These are phyloP conservation scores for Vanessa atalanta DNA, from an alignment of 1,140 invertebrate genomes.

Conservation along the genomic window DNA sequence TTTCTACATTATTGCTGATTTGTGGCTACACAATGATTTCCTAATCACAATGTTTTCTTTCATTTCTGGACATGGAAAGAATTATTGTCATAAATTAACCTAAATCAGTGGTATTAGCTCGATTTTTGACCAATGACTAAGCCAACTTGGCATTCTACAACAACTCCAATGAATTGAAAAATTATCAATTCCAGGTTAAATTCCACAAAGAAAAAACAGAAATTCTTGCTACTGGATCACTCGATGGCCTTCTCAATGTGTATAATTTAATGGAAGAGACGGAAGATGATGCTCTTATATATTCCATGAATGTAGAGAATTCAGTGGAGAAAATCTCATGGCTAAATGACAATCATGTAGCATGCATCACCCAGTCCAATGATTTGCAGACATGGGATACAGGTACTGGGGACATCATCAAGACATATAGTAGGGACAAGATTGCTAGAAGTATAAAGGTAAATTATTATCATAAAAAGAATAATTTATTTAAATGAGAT, in stretches of 20 bases:
- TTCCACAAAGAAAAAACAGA: conserved; percentile 89
- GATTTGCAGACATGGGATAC: conserved; percentile 87
- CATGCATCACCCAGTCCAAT: conserved; percentile 86
- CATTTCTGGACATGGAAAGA: no score
- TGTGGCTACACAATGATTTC: no score
- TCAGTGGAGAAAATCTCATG: conserved; percentile 86
- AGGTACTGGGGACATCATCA: conserved; percentile 82
- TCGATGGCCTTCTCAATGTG: conserved; percentile 93
- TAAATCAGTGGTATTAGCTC: no score
- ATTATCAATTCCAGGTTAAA: conserved; percentile 79
- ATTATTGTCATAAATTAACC: no score
- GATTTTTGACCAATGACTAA: no score
- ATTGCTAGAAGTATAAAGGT: conserved; percentile 78
- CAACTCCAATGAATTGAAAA: neutral
- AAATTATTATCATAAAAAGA: neutral
- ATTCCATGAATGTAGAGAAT: conserved; percentile 91
- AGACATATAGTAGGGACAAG: conserved; percentile 81
- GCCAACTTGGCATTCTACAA: neutral
- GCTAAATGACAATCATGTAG: conserved; percentile 80
- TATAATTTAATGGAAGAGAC: conserved; percentile 88
- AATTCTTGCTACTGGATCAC: conserved; percentile 87
- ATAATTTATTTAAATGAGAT: no score
- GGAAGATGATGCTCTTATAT: conserved; percentile 91
- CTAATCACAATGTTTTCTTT: no score
- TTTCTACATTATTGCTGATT: no score